A percentile compares a stretch with the other conserved stretches of the same genome.
These are phyloP conservation scores for Drymodes brunneopygia DNA, from an alignment of 2,113 vertebrate genomes.

Conservation along the genomic window DNA sequence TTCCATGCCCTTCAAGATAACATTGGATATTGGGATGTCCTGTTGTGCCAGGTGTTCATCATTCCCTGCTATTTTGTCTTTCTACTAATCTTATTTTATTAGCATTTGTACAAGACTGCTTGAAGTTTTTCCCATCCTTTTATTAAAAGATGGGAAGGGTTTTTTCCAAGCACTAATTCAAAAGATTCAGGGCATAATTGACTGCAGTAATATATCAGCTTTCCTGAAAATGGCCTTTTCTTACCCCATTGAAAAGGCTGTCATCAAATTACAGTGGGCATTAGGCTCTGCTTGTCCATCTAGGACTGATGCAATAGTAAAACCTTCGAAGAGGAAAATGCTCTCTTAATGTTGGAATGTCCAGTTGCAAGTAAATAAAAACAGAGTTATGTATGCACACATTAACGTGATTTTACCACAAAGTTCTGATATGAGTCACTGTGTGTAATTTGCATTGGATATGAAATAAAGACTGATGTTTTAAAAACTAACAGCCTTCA, in stretches of 20 bases:
- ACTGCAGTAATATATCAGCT: background rate
- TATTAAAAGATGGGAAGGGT: background rate
- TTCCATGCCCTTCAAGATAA: conserved; percentile 20
- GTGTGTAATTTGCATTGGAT: conserved; percentile 23
- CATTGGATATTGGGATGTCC: background rate
- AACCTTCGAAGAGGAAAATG: background rate
- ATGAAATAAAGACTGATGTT: conserved; percentile 23
- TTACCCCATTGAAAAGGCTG: background rate
- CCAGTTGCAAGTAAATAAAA: conserved; percentile 7
- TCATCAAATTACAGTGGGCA: background rate
- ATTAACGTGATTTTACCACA: conserved; percentile 17
- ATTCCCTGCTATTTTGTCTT: background rate
- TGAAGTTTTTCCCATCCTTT: background rate
- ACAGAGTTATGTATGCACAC: background rate
- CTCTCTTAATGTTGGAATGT: background rate
- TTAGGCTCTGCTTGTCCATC: background rate
- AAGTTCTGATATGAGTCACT: conserved; percentile 23
- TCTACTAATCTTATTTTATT: conserved; percentile 18
- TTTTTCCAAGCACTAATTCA: background rate
- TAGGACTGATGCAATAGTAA: background rate
- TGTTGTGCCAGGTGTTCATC: conserved; percentile 14
- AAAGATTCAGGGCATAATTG: background rate
- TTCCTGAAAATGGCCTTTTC: conserved; percentile 21
- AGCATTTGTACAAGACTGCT: conserved; percentile 16
- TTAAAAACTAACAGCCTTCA: conserved; percentile 19